phyloP scores from a whole-genome alignment of 1,140 invertebrate species.

The Euglossa dilemma region DNA sequence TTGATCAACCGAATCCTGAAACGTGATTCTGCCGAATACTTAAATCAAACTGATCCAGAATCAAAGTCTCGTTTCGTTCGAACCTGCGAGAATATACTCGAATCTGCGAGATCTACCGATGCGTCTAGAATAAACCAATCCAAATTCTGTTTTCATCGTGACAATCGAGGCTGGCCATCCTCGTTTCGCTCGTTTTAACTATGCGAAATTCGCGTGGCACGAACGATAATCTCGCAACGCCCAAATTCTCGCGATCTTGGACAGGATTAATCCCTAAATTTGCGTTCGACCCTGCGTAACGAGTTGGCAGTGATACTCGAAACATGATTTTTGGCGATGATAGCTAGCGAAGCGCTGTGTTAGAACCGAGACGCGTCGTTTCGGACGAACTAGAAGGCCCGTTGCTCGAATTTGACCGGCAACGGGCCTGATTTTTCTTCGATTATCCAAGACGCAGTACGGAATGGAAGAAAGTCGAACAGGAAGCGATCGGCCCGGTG shows the following conservation, averaged over 20 bases:
- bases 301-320: constrained; percentile 12
- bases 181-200: too few species aligned
- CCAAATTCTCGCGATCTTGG: background rate
- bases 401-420: background rate
- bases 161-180: too few species aligned
- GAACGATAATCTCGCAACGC: background rate
- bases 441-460: background rate
- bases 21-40: too few species aligned
- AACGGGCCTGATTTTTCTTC: too few species aligned
- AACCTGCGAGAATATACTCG: too few species aligned
- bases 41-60: too few species aligned
- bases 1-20: too few species aligned
- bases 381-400: constrained; percentile 3
- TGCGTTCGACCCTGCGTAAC: background rate
- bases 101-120: too few species aligned
- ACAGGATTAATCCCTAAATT: background rate
- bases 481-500: background rate
- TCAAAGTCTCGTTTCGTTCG: too few species aligned
- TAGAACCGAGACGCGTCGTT: background rate
- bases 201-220: background rate
- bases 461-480: background rate
- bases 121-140: too few species aligned
- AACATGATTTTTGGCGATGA: constrained; percentile 8
- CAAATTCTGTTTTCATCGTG: too few species aligned
- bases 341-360: background rate